Evolutionary conservation across 2,113 vertebrate species (phyloP), one percentile per base, ranked within the genome.

Genomic region (Aptenodytes forsteri): DNA sequence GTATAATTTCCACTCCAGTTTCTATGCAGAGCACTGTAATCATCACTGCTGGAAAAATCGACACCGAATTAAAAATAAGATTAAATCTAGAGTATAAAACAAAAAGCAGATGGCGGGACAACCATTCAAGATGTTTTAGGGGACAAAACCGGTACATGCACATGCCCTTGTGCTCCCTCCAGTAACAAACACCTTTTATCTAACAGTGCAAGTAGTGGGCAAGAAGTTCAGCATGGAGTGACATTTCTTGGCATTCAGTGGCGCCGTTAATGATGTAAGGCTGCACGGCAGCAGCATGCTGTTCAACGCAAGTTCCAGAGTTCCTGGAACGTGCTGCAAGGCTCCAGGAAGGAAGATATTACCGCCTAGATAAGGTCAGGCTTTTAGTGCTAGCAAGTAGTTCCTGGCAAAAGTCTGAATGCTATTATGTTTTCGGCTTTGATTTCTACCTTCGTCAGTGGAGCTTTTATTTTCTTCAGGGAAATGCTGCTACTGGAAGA

Each of bases 1-100:
- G 36, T 10, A 36, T 94, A 96, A 77, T 55, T 90, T 75, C 96
- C 91, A 13, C 91, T 96, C 94, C 93, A 81, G 2, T 97, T 98
- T 62, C 98, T 96, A 34, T 12, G 4, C 22, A 96, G 1, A 42
- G 96, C 91, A 3, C 93, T 95, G 2, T 34, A 94, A 79, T 97
- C 95, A 44, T 96, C 93, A 12, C 95, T 95, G 75, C 82, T 44
- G 77, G 49, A 75, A 86, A 78, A 62, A 66, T 26, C 0, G 0
- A 73, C 29, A 27, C 15, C 11, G 7, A 69, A 70, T 36, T 38
- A 72, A 92, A 76, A 50, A 40, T 21, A 55, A 78, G 36, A 50
- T 47, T 47, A 69, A 87, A 91, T 15, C 18, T 16, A 42, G 29
- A 77, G n/a, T 29, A 49, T n/a, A 75, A 79, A 93, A 30, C 70